Conservation (phyloP, 1,140 invertebrate genomes). For the roundworm (Caenorhabditis elegans) region WBcel235 BX284603.4:2863001-2863500, state of each 20-base stretch:
- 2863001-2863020: too few species aligned
- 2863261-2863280: constrained; percentile 99
- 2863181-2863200: too few species aligned
- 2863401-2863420: constrained; percentile 99
- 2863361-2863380: constrained; percentile 98
- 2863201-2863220: too few species aligned
- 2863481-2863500: constrained; percentile 79
- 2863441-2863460: too few species aligned
- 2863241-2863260: constrained; percentile 80
- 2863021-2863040: too few species aligned
- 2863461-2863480: constrained; percentile 78
- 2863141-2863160: too few species aligned
- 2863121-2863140: too few species aligned
- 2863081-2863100: too few species aligned
- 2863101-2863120: too few species aligned
- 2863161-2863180: too few species aligned
- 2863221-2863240: background rate
- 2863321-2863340: constrained; percentile 91
- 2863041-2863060: too few species aligned
- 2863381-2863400: constrained; percentile 97
- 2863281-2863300: constrained; percentile 99
- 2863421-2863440: constrained; percentile 78
- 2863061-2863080: too few species aligned
- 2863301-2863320: constrained; percentile 99
- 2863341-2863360: constrained; percentile 81